phyloP scores from a whole-genome alignment of 2,888 invertebrate species.

The Dendrolimus pini region DNA sequence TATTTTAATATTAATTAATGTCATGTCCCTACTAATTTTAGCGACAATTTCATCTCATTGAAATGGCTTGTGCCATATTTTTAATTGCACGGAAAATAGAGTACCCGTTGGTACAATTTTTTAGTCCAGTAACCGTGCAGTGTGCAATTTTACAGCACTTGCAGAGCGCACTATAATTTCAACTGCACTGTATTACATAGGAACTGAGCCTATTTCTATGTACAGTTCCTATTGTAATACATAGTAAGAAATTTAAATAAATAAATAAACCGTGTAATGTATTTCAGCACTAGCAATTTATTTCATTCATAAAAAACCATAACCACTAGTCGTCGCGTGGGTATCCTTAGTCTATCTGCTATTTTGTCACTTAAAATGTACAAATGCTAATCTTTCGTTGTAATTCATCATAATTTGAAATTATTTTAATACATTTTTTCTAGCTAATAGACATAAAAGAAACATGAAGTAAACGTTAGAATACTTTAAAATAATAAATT shows the following conservation, averaged over 20 bases:
- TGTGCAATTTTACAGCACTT: constrained; percentile 41
- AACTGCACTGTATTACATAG: not conserved
- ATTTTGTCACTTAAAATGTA: too few species aligned
- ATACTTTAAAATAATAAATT: too few species aligned
- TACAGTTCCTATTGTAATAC: constrained; percentile 1
- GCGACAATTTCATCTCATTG: constrained; percentile 28
- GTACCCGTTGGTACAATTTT: constrained; percentile 30
- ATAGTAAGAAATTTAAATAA: not conserved
- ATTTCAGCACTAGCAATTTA: too few species aligned
- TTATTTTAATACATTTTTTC: too few species aligned
- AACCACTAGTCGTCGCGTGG: too few species aligned
- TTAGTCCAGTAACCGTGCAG: constrained; percentile 51
- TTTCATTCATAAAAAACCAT: too few species aligned
- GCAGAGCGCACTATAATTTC: constrained; percentile 26
- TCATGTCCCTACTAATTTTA: constrained; percentile 35
- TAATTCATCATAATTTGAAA: too few species aligned
- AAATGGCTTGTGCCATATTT: constrained; percentile 37
- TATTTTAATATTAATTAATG: constrained; percentile 26
- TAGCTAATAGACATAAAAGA: too few species aligned
- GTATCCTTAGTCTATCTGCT: too few species aligned
- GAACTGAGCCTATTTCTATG: not conserved
- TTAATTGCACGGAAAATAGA: constrained; percentile 27
- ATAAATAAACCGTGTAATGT: too few species aligned
- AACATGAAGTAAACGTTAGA: too few species aligned
- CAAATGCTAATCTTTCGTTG: too few species aligned